Conservation (phyloP, 2,797 vertebrate genomes). For the Moxostoma hubbsi region DNA sequence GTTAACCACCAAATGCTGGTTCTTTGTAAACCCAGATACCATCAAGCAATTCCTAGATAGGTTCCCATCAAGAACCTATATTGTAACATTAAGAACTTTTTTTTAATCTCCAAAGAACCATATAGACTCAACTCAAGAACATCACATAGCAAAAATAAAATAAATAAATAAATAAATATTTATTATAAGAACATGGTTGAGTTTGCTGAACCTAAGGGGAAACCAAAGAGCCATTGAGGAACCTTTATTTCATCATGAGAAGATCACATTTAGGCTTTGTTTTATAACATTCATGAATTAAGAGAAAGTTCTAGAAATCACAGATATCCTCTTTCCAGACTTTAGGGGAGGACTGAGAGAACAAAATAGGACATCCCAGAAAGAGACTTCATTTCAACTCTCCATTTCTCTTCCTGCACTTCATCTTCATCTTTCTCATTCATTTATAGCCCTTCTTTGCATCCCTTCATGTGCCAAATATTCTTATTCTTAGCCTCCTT, state of each 20-base stretch:
- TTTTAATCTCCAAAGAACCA: background rate
- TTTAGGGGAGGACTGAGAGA: background rate
- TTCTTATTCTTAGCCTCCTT: conserved; percentile 29
- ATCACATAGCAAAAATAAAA: background rate
- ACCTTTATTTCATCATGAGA: too few relatives aligned
- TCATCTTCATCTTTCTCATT: conserved; percentile 14
- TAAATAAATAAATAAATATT: background rate
- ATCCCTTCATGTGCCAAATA: conserved; percentile 5
- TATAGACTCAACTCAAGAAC: background rate
- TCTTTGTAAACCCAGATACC: too few relatives aligned
- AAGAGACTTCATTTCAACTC: conserved; percentile 3
- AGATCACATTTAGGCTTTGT: too few relatives aligned
- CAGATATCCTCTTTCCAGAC: background rate
- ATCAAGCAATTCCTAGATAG: too few relatives aligned
- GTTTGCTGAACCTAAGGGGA: background rate
- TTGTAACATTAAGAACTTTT: too few relatives aligned
- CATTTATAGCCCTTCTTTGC: conserved; percentile 7
- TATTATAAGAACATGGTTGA: background rate
- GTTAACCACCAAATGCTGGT: too few relatives aligned
- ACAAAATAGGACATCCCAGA: conserved; percentile 9
- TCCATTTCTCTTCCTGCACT: background rate
- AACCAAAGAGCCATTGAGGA: background rate
- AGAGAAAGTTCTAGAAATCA: background rate
- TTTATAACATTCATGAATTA: too few relatives aligned
- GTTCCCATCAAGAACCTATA: too few relatives aligned